Evolutionary conservation across 2,888 invertebrate species (phyloP), one percentile per base, ranked within the genome.

Genomic region (Metopia argyrocephala): DNA sequence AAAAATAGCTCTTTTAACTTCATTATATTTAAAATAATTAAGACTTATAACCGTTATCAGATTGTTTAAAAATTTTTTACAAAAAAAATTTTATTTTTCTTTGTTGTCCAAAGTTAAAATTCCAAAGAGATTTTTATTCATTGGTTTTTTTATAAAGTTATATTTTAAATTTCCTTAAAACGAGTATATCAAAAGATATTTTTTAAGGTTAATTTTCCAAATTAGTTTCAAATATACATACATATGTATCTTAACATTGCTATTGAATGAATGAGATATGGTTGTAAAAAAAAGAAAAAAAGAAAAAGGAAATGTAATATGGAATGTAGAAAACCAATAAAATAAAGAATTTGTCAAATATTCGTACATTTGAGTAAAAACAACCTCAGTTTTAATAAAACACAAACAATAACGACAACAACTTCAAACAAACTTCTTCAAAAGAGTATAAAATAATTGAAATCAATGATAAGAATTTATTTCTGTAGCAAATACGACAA

Each of bases 381-480:
- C 20, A 54, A 61, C 68, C 61, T 31, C 31, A 6, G 31, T 31
- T 9, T 27, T 18, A n/a, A n/a, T 15, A 27, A 5, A n/a, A 56
- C 18, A 3, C 54, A 56, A 25, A 48, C 7, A 48, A 48, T 0
- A 1, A 5, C n/a, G n/a, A 5, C 7, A 18, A 48, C 38, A 38
- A 38, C 38, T 2, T 15, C 15, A 38, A 38, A n/a, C n/a, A n/a
- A 56, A 3, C 18, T 2, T 27, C 25, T 27, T 28, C 25, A 27
- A 54, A 31, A 56, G 2, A 50, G 9, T 50, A 20, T 23, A 31
- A 23, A 57, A 15, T 73, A 73, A 61, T 66, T 48, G 38, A 78
- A 73, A 73, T 78, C 78, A 66, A 73, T 66, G 59, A 48, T 21
- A 23, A 23, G 12, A 66, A 38, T 78, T 68, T 20, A 21, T 31